Evolutionary conservation across 2,797 vertebrate genomes (phyloP).

Genomic region (Orestias chungarensis): DNA sequence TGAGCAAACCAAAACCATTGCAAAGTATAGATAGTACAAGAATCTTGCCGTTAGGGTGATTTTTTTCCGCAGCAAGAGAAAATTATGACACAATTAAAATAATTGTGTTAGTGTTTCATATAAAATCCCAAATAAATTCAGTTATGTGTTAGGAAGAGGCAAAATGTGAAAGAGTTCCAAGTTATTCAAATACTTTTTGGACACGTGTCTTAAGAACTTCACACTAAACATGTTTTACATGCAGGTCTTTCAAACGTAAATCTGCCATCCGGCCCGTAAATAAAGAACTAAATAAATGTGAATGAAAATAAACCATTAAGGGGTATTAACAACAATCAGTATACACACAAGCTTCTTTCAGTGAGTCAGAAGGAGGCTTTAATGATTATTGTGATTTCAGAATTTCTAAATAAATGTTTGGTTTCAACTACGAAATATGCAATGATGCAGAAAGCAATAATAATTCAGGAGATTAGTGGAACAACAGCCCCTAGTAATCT

Average conservation of each 20-base stretch:
- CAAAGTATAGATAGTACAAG: too few relatives aligned
- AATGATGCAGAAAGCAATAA: slow-evolving; percentile 70
- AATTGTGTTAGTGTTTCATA: too few relatives aligned
- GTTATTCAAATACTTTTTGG: not conserved
- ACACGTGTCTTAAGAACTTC: slow-evolving; percentile 6
- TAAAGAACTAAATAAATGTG: slow-evolving; percentile 9
- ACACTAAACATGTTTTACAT: slow-evolving; percentile 6
- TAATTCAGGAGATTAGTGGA: slow-evolving; percentile 69
- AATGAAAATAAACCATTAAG: slow-evolving; percentile 11
- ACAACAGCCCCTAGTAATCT: slow-evolving; percentile 79
- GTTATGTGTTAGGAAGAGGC: not conserved
- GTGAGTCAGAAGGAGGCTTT: slow-evolving; percentile 14
- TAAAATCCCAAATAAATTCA: not conserved
- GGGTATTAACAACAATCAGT: slow-evolving; percentile 9
- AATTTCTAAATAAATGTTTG: slow-evolving; percentile 69
- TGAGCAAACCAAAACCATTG: too few relatives aligned
- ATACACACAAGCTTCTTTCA: slow-evolving; percentile 5
- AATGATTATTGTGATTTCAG: slow-evolving; percentile 53
- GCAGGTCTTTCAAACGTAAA: slow-evolving; percentile 17
- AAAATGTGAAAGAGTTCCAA: not conserved
- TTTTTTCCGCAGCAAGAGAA: too few relatives aligned
- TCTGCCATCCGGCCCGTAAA: slow-evolving; percentile 11
- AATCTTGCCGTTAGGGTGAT: too few relatives aligned
- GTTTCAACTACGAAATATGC: slow-evolving; percentile 67
- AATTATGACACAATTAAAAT: too few relatives aligned